Evolutionary conservation across 2,113 vertebrate species (phyloP), one percentile per base, ranked within the genome.

Genomic region (Amia ocellicauda): DNA sequence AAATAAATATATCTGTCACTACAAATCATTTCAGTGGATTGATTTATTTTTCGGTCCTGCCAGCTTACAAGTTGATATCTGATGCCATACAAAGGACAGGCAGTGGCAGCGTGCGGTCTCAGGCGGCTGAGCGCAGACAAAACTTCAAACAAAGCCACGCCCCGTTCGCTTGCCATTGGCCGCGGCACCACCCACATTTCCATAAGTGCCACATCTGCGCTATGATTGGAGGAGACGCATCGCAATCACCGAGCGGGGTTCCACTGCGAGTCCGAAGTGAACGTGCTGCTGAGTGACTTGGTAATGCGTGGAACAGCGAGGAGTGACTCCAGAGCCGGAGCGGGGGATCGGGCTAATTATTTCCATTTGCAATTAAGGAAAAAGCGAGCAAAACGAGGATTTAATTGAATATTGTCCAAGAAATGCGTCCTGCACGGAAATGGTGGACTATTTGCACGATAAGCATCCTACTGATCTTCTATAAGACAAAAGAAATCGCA

Each of bases 391-490:
- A 8, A 24, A 47, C 36, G 31, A 36, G 27, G 64, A 54, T 67
- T 47, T 52, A 7, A 49, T 45, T 62, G n/a, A 62, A 62, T 42
- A 43, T 24, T 50, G 31, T 26, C 19, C 79, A 78, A 85, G 88
- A 87, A 80, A 92, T 94, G 91, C 90, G 90, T 71, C 86, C 90
- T 45, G 73, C 90, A 67, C 80, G 91, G 81, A 94, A 93, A 86
- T 73, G 87, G 71, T 92, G 91, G 91, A 91, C 90, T 51, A 83
- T 91, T 55, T 94, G 92, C 81, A 92, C 91, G 1, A 89, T 94
- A 80, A 91, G 91, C 80, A 82, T 93, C 66, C 90, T 94, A 49
- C 78, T 94, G 66, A 93, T 94, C 79, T 91, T 94, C 73, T 94
- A 93, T 68, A 92, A 93, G 77, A 94, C 91, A 79, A 92, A 91